Evolutionary conservation across 2,113 vertebrate genomes (phyloP).

Genomic region (human): GRCh38 chr1:102762501-102763000

Average conservation of each 20-base stretch:
- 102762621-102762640: background rate
- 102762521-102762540: background rate
- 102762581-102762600: background rate
- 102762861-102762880: background rate
- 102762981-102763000: accelerated
- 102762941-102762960: background rate
- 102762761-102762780: too few relatives aligned
- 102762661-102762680: background rate
- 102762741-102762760: background rate
- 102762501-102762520: background rate
- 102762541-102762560: background rate
- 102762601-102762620: background rate
- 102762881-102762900: background rate
- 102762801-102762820: background rate
- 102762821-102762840: background rate
- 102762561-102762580: background rate
- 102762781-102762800: background rate
- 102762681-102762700: background rate
- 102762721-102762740: background rate
- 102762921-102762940: background rate
- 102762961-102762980: background rate
- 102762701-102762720: background rate
- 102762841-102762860: background rate
- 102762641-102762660: background rate
- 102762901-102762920: background rate